Conservation (phyloP, 2,113 vertebrate genomes). For the Lonchura striata region DNA sequence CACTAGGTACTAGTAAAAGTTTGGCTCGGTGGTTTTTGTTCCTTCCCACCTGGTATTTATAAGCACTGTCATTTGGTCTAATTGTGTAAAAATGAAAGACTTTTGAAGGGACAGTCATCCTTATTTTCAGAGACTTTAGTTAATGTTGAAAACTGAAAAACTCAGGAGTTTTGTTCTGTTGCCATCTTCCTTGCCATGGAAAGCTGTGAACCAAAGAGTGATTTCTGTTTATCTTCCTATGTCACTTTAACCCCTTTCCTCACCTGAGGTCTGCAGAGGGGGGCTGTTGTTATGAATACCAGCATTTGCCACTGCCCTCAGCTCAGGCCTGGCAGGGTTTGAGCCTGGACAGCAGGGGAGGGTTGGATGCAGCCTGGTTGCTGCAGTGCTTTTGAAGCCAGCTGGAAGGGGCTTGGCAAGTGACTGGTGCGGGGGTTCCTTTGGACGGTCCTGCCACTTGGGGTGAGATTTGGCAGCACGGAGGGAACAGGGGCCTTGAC, state of each 20-base stretch:
- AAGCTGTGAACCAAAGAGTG: not conserved
- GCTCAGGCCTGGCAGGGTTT: not conserved
- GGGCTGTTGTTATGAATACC: not conserved
- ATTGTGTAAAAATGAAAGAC: not conserved
- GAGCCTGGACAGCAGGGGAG: not conserved
- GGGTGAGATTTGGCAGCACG: not conserved
- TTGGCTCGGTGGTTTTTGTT: not conserved
- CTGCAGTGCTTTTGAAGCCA: accelerated
- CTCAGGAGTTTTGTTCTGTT: not conserved
- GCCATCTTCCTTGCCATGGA: not conserved
- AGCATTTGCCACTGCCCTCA: not conserved
- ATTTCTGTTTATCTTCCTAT: not conserved
- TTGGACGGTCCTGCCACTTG: not conserved
- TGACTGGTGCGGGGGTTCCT: not conserved
- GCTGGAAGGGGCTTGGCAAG: not conserved
- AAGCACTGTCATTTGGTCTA: not conserved
- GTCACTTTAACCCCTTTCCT: not conserved
- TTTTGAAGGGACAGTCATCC: not conserved
- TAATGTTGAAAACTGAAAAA: not conserved
- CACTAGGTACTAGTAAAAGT: too few relatives aligned
- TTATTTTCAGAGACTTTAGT: not conserved
- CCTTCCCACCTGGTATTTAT: not conserved
- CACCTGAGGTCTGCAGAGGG: not conserved
- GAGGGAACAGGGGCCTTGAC: not conserved
- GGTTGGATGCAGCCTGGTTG: not conserved